Conservation (phyloP, 2,113 vertebrate genomes). For the Puntigrus tetrazona region DNA sequence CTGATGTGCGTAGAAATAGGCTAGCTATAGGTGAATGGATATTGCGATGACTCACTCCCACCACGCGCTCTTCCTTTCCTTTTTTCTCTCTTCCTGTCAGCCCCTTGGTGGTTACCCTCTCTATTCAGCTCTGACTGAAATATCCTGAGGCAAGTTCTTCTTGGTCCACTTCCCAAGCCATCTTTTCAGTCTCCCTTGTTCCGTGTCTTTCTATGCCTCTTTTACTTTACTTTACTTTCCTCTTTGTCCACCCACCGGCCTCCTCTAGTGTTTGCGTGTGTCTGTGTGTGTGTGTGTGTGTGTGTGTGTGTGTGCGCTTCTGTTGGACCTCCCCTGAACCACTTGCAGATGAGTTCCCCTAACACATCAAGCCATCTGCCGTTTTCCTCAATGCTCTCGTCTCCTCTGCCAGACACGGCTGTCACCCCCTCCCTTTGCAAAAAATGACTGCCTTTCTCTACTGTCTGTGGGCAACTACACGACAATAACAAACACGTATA, state of each 20-base stretch:
- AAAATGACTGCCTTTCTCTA: constrained; percentile 37
- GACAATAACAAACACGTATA: constrained; percentile 43
- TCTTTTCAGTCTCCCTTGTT: not conserved
- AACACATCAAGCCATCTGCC: constrained; percentile 53
- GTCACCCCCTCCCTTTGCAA: constrained; percentile 26
- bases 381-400: constrained; percentile 23
- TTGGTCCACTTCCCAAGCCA: constrained; percentile 16
- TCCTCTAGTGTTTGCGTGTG: not conserved
- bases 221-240: constrained; percentile 9
- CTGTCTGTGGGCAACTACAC: constrained; percentile 5
- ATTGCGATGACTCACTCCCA: not conserved
- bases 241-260: not conserved
- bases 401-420: constrained; percentile 38
- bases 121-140: constrained; percentile 7
- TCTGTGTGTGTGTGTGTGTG: not conserved
- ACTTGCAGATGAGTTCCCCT: constrained; percentile 49
- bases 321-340: constrained; percentile 38
- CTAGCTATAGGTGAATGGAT: not conserved
- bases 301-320: not conserved
- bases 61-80: not conserved
- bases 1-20: not conserved
- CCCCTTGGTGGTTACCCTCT: constrained; percentile 11
- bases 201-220: not conserved
- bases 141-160: constrained; percentile 12
- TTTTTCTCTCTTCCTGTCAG: not conserved